These are phyloP conservation scores for Setophaga kirtlandii DNA, from an alignment of 2,113 vertebrate genomes.

Conservation along the genomic window DNA sequence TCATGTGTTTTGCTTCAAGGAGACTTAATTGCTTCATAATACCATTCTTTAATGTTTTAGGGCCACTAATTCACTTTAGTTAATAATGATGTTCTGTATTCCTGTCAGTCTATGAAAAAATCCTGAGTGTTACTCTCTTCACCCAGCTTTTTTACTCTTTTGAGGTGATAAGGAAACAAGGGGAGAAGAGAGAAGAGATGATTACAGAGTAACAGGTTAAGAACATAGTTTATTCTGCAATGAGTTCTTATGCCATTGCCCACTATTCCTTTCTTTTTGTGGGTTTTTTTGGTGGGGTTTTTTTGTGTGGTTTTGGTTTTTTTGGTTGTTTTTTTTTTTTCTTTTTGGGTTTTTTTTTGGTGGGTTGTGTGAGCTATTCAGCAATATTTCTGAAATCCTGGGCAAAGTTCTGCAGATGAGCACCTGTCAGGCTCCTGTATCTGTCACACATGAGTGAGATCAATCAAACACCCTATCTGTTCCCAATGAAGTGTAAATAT, in stretches of 20 bases:
- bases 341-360: neutral
- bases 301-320: neutral
- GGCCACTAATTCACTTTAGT: neutral
- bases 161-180: neutral
- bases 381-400: neutral
- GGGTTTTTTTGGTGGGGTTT: neutral
- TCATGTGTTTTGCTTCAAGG: neutral
- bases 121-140: neutral
- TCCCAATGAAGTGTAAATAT: neutral
- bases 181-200: neutral
- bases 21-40: neutral
- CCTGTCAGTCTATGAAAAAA: neutral
- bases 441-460: slow-evolving; percentile 2
- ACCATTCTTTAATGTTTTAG: neutral
- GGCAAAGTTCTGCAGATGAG: neutral
- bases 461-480: neutral
- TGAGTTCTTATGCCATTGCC: neutral
- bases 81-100: neutral
- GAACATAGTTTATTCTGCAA: neutral
- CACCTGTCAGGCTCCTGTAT: neutral
- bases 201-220: neutral
- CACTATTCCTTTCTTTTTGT: neutral
- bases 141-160: neutral
- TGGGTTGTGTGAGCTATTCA: neutral
- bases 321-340: no score